Conservation (phyloP, 2,797 vertebrate species). For the Lutjanus argentimaculatus region DNA sequence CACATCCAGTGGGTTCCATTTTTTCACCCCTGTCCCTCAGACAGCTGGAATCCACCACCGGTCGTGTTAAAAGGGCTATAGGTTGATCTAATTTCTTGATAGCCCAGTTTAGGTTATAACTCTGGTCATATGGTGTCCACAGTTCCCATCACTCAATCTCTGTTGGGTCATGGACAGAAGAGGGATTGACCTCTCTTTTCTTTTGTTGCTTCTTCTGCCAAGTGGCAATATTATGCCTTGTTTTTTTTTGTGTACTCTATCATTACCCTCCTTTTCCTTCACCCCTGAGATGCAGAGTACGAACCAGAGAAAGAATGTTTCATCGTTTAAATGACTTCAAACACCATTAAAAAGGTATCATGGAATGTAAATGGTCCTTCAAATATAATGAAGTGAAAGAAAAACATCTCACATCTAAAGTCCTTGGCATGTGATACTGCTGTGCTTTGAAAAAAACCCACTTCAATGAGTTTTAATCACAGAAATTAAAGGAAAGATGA, state of each 20-base stretch:
- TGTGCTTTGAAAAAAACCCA: not conserved
- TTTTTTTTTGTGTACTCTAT: not conserved
- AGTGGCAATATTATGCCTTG: not conserved
- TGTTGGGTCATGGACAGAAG: too few species aligned
- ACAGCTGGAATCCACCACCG: too few species aligned
- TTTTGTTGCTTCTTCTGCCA: not conserved
- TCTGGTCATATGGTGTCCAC: not conserved
- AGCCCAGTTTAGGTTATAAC: not conserved
- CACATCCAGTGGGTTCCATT: too few species aligned
- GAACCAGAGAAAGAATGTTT: not conserved
- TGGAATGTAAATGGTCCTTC: not conserved
- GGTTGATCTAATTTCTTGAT: not conserved
- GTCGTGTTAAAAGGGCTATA: not conserved
- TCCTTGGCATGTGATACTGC: not conserved
- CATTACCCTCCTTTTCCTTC: not conserved
- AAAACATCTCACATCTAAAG: not conserved
- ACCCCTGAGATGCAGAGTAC: not conserved
- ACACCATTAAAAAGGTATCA: not conserved
- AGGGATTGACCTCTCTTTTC: not conserved
- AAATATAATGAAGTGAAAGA: not conserved
- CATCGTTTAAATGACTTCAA: not conserved
- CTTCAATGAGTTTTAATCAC: not conserved
- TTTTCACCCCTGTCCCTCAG: too few species aligned
- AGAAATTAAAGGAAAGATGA: not conserved
- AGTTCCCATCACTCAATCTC: too few species aligned